Base-by-base conservation (phyloP, 2,113 vertebrate species). In the Periophthalmus modestus region DNA sequence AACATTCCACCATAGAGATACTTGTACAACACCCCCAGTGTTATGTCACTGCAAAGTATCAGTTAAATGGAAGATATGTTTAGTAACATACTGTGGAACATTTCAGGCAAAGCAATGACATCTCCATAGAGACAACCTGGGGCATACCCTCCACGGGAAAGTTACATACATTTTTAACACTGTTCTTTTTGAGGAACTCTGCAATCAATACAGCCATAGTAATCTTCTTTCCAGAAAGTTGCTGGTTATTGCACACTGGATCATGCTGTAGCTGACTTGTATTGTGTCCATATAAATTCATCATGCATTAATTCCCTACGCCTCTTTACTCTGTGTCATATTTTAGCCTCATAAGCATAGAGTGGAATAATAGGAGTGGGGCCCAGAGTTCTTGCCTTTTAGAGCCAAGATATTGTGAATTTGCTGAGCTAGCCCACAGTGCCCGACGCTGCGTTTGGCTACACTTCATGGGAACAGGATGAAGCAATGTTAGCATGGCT, bases 401-500 rank as follows among this genome's bases (percentile, higher is more conserved):
- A 66, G 80, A 75, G 88, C 84, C 84, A 88, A 88, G 87, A 91
- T 91, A 87, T 89, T 91, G 87, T 90, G 79, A 86, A 88, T 89
- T 89, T 91, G 89, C 88, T 89, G 91, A 92, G 85, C 80, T 85
- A 89, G 90, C 84, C 84, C 34, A 59, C 39, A 73, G 72, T 81
- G 85, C 87, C 79, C 86, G 86, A 74, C 68, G 84, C 87, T 82
- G 85, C 54, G 61, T 81, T 85, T 86, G 88, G 87, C 87, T 85
- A 72, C 28, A 67, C 82, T 86, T 89, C 84, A 81, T 85, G 50
- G 85, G 87, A 86, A 85, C 86, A 86, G 88, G 86, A 84, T 75
- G 79, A 71, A 59, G 77, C 80, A 52, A 72, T 54, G 73, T 71
- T 50, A 73, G 76, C 66, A 19, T 69, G 77, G 71, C 28, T 71